Conservation (phyloP, 2,797 vertebrate species). For the Mastacembelus armatus region DNA sequence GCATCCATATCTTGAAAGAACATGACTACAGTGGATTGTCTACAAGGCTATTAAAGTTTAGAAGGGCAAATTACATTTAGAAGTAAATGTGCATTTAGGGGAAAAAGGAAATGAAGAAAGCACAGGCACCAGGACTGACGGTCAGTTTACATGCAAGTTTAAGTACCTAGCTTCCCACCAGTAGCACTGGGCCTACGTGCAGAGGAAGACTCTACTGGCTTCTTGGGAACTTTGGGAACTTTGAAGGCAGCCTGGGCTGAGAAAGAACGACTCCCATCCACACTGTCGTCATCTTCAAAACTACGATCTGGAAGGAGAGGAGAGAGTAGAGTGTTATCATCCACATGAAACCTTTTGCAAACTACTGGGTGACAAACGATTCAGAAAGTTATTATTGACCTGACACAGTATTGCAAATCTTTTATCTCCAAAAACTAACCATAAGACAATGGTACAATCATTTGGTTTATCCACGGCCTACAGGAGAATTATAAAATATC, state of each 20-base stretch:
- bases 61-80: neutral
- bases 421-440: neutral
- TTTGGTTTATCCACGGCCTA: neutral
- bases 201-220: conserved; percentile 88
- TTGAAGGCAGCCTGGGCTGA: conserved; percentile 94
- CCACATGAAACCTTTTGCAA: neutral
- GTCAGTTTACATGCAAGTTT: conserved; percentile 1
- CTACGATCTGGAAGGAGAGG: conserved; percentile 88
- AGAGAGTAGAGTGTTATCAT: conserved; percentile 1
- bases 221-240: conserved; percentile 94
- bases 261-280: conserved; percentile 94
- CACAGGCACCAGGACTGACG: neutral
- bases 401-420: neutral
- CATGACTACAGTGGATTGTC: neutral
- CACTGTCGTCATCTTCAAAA: conserved; percentile 97
- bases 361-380: neutral
- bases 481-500: no score
- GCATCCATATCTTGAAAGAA: neutral
- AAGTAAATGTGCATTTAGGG: neutral
- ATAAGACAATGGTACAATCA: neutral
- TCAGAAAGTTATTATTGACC: neutral
- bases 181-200: conserved; percentile 91
- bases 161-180: conserved; percentile 90
- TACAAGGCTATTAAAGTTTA: neutral
- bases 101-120: neutral